Evolutionary conservation across 1,140 invertebrate genomes (phyloP).

Genomic region (Heliconius hermathena): DNA sequence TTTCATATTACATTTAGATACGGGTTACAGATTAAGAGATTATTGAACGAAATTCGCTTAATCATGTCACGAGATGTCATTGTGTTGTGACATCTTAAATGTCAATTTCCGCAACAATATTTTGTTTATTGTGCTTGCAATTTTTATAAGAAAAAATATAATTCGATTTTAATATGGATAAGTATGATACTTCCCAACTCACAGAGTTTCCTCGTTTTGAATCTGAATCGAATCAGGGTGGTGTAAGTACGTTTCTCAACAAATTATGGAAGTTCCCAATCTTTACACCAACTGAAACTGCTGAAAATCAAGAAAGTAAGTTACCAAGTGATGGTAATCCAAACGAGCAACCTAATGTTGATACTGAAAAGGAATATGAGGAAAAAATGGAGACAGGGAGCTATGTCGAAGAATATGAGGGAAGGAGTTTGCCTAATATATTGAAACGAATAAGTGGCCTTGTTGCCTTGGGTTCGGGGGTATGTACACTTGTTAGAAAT

Average conservation of each 20-base stretch:
- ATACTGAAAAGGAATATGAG: constrained; percentile 55
- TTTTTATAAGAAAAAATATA: not conserved
- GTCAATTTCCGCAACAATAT: constrained; percentile 7
- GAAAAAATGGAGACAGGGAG: constrained; percentile 61
- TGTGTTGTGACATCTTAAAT: constrained; percentile 20
- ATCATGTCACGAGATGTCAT: not conserved
- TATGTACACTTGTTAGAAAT: constrained; percentile 65
- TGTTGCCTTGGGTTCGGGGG: constrained; percentile 87
- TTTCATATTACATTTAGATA: not conserved
- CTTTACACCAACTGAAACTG: constrained; percentile 62
- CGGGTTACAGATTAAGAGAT: not conserved
- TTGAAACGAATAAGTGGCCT: constrained; percentile 90
- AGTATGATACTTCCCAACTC: constrained; percentile 72
- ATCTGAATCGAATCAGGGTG: constrained; percentile 72
- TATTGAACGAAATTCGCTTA: not conserved
- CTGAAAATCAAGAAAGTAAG: constrained; percentile 58
- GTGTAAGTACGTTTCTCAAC: constrained; percentile 76
- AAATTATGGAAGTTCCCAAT: constrained; percentile 78
- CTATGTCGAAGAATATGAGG: constrained; percentile 80
- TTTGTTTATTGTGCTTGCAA: constrained; percentile 22
- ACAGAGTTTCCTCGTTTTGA: constrained; percentile 78
- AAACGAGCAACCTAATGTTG: constrained; percentile 40
- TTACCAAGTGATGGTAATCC: constrained; percentile 42
- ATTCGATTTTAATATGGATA: constrained; percentile 57
- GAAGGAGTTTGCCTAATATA: constrained; percentile 89